Evolutionary conservation across 2,888 invertebrate genomes (phyloP), one percentile per base, ranked within the genome.

Genomic region (Lasioglossum malachurum): DNA sequence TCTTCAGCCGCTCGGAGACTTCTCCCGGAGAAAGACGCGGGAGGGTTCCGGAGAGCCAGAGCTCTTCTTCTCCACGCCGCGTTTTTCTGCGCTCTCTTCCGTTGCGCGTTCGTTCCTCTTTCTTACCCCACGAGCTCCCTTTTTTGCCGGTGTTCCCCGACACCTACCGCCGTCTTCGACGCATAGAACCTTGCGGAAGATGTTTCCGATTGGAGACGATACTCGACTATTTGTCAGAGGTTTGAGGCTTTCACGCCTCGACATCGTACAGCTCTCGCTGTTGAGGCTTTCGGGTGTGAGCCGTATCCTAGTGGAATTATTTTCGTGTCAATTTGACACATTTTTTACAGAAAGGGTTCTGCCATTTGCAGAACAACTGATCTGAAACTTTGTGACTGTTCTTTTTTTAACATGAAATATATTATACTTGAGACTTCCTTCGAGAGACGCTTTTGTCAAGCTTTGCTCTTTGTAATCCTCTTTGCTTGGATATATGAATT

Each of bases 1-100:
- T 78, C 75, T 57, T 57, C 60, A 57, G 71, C 77, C 90, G 90
- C 75, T 41, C 91, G 84, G 88, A 87, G 89, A 81, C 87, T 86
- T 76, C 82, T 84, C 87, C 83, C 71, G 76, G 64, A 78, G 74
- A 87, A 41, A 85, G 73, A 85, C 78, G 77, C 75, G 78, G 75
- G 60, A 44, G 64, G 67, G 57, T 74, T 60, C 77, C 76, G 76
- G 73, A 78, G 75, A 76, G 75, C 67, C 69, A 53, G 46, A 53
- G 46, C 57, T 73, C 38, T 64, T 67, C 31, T 44, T 76, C 75
- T 67, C 44, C 67, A 27, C 49, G 80, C 71, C 78, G 72, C 57
- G 74, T 83, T 88, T 88, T 90, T 89, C 85, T 87, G 76, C 1
- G 31, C 57, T 38, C 46, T 67, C 77, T 75, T 69, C 69, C 75